These are phyloP conservation scores for Tragopan temminckii DNA, from an alignment of 2,797 vertebrate genomes.

Conservation along the genomic window DNA sequence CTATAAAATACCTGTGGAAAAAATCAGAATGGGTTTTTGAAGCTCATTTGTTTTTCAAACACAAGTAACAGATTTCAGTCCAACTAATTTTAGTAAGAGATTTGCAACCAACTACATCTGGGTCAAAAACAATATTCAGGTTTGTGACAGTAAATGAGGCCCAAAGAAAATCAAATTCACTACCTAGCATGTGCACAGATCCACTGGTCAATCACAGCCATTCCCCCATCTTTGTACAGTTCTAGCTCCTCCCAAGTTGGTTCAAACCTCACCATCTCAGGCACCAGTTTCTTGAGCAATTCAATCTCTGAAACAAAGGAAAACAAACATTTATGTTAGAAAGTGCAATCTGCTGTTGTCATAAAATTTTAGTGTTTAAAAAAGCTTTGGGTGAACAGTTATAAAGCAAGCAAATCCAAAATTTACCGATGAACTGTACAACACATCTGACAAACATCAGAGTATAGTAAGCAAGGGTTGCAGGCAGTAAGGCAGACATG, in stretches of 20 bases:
- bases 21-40: neutral
- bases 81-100: neutral
- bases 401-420: neutral
- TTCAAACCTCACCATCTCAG: conserved; percentile 92
- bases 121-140: neutral
- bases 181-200: conserved; percentile 96
- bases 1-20: conserved; percentile 90
- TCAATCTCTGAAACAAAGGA: conserved; percentile 82
- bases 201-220: conserved; percentile 99
- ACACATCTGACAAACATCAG: accelerated
- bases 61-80: neutral
- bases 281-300: conserved; percentile 87
- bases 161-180: neutral
- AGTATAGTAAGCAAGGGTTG: neutral
- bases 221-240: conserved; percentile 92
- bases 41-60: neutral
- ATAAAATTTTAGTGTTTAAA: neutral
- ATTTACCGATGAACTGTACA: neutral
- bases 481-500: accelerated
- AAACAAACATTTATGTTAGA: neutral
- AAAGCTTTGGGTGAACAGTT: neutral
- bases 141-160: neutral
- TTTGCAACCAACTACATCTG: neutral
- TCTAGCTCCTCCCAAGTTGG: conserved; percentile 89
- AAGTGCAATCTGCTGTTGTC: accelerated